Evolutionary conservation across 2,888 invertebrate genomes (phyloP).

Genomic region (Hydrotaea diabolus): DNA sequence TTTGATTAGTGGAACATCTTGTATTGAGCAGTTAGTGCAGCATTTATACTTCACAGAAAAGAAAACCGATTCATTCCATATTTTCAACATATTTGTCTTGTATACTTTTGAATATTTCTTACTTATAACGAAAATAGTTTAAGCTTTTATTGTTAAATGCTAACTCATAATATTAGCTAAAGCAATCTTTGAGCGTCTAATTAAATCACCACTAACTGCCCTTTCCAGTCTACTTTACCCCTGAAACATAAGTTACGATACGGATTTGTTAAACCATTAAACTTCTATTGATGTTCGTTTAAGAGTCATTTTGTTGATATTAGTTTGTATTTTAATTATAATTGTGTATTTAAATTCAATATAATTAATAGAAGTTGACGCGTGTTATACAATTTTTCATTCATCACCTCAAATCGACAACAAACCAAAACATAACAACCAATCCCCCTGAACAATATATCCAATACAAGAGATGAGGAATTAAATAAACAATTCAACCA

Average conservation of each 20-base stretch:
- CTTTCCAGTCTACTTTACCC: neutral
- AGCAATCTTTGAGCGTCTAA: neutral
- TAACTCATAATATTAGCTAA: neutral
- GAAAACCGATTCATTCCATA: constrained; percentile 61
- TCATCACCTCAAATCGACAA: constrained; percentile 8
- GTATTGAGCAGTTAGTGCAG: constrained; percentile 40
- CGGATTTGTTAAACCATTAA: constrained; percentile 35
- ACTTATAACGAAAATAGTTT: neutral
- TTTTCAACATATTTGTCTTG: constrained; percentile 42
- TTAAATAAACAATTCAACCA: constrained; percentile 53
- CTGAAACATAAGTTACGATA: neutral
- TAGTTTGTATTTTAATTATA: constrained; percentile 61
- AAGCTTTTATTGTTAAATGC: constrained; percentile 11
- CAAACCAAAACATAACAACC: constrained; percentile 16
- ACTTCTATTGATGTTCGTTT: constrained; percentile 39
- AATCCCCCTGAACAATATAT: constrained; percentile 38
- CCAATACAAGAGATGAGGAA: constrained; percentile 37
- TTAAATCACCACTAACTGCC: constrained; percentile 37
- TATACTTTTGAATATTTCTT: neutral
- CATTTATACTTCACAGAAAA: constrained; percentile 44
- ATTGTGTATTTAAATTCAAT: constrained; percentile 52
- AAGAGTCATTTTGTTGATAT: constrained; percentile 59
- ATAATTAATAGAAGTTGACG: constrained; percentile 27
- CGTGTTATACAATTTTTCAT: constrained; percentile 35
- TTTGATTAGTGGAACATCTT: constrained; percentile 2